phyloP scores from a whole-genome alignment of 2,888 invertebrate genomes.

The Epistrophe eligans region DNA sequence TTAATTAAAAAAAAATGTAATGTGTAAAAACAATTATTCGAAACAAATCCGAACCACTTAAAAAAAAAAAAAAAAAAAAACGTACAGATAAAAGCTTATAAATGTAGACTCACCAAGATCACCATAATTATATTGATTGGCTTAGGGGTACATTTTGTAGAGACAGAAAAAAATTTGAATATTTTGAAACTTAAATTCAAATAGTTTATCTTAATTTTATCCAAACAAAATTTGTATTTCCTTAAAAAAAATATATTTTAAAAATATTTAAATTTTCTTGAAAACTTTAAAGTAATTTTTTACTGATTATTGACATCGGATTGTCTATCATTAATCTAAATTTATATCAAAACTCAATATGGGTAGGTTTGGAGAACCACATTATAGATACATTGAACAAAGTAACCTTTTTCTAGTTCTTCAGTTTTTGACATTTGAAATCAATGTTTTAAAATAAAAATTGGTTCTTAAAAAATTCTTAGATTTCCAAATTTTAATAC shows the following conservation, averaged over 20 bases:
- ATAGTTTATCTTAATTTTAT: background rate
- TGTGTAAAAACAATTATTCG: slow-evolving; percentile 67
- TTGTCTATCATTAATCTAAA: too few species aligned
- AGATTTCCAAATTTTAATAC: background rate
- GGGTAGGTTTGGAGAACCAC: too few species aligned
- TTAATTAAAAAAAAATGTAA: slow-evolving; percentile 7
- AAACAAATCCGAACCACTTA: slow-evolving; percentile 74
- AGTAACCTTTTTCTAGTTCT: too few species aligned
- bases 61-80: slow-evolving; percentile 9
- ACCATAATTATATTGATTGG: slow-evolving; percentile 9
- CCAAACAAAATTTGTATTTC: too few species aligned
- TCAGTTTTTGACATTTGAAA: too few species aligned
- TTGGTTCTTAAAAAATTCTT: background rate
- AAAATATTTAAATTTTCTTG: background rate
- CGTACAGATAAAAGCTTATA: slow-evolving; percentile 48
- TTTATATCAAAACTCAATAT: too few species aligned
- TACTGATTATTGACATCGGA: background rate
- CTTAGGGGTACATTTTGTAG: background rate
- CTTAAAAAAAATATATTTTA: too few species aligned
- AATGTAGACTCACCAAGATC: slow-evolving; percentile 41
- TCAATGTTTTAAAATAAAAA: too few species aligned
- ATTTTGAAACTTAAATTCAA: slow-evolving; percentile 6
- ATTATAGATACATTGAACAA: too few species aligned
- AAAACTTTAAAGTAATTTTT: background rate
- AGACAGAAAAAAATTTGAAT: background rate